phyloP scores from a whole-genome alignment of 2,888 invertebrate species.

The Gortyna flavago region DNA sequence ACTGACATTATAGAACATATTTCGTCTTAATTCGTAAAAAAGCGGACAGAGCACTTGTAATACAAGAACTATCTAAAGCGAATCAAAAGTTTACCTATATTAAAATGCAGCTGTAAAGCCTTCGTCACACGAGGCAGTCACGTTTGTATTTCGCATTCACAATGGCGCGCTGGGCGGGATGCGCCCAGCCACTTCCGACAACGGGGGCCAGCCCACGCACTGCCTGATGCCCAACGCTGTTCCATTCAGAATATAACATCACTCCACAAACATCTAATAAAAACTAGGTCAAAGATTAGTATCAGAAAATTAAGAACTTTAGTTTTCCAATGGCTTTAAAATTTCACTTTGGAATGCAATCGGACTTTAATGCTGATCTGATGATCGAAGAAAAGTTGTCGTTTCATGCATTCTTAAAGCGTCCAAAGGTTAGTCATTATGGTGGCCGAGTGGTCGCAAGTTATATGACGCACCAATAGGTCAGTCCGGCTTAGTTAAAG shows the following conservation, averaged over 20 bases:
- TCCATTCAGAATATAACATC: slow-evolving; percentile 44
- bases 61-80: slow-evolving; percentile 38
- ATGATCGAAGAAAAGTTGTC: slow-evolving; percentile 21
- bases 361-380: slow-evolving; percentile 23
- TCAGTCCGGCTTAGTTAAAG: slow-evolving; percentile 12
- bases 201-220: slow-evolving; percentile 67
- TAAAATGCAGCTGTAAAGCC: slow-evolving; percentile 72
- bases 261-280: slow-evolving; percentile 29
- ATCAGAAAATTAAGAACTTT: slow-evolving; percentile 12
- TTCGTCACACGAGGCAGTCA: slow-evolving; percentile 73
- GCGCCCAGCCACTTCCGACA: slow-evolving; percentile 78
- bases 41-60: slow-evolving; percentile 18
- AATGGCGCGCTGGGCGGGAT: slow-evolving; percentile 72
- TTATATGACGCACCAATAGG: slow-evolving; percentile 15
- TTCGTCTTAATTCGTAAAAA: slow-evolving; percentile 26
- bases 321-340: slow-evolving; percentile 34
- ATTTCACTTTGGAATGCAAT: slow-evolving; percentile 35
- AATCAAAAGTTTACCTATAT: slow-evolving; percentile 59
- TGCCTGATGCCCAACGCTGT: slow-evolving; percentile 52
- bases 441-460: slow-evolving; percentile 3
- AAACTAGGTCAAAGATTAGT: slow-evolving; percentile 47
- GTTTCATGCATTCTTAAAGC: slow-evolving; percentile 7
- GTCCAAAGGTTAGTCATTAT: slow-evolving; percentile 10
- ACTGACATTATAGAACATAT: slow-evolving; percentile 16
- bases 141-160: slow-evolving; percentile 80